A percentile compares a stretch with the other conserved stretches of the same genome.
These are phyloP conservation scores for Ctenoplectra terminalis DNA, from an alignment of 1,140 invertebrate species.

Conservation along the genomic window DNA sequence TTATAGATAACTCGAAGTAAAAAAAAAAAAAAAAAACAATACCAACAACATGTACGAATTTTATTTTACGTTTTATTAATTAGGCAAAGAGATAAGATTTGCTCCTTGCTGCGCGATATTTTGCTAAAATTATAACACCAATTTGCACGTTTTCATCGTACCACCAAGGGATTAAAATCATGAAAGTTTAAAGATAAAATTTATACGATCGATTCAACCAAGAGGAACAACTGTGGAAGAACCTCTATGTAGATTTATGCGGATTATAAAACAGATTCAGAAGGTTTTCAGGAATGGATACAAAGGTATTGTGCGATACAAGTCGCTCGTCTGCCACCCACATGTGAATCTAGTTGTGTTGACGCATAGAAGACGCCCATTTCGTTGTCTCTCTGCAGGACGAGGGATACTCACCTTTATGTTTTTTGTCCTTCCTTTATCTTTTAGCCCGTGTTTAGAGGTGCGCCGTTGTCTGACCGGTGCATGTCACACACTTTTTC, in stretches of 20 bases:
- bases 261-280: constrained; percentile 28
- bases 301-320: constrained; percentile 32
- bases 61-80: neutral
- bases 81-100: too few species aligned
- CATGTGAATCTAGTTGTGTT: constrained; percentile 27
- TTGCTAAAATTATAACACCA: too few species aligned
- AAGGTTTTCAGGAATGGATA: constrained; percentile 17
- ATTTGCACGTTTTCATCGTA: too few species aligned
- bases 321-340: constrained; percentile 43
- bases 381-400: neutral
- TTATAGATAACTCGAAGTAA: constrained; percentile 19
- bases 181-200: too few species aligned
- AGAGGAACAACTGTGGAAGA: neutral
- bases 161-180: too few species aligned
- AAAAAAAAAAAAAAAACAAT: too few species aligned
- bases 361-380: constrained; percentile 18
- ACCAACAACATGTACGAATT: too few species aligned
- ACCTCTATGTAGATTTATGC: neutral
- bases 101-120: neutral
- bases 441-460: constrained; percentile 42
- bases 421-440: constrained; percentile 47
- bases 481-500: constrained; percentile 47
- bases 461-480: constrained; percentile 30
- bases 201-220: neutral
- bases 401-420: constrained; percentile 39